Evolutionary conservation across 1,140 invertebrate species (phyloP), one percentile per base, ranked within the genome.

Genomic region (Calephelis nemesis): DNA sequence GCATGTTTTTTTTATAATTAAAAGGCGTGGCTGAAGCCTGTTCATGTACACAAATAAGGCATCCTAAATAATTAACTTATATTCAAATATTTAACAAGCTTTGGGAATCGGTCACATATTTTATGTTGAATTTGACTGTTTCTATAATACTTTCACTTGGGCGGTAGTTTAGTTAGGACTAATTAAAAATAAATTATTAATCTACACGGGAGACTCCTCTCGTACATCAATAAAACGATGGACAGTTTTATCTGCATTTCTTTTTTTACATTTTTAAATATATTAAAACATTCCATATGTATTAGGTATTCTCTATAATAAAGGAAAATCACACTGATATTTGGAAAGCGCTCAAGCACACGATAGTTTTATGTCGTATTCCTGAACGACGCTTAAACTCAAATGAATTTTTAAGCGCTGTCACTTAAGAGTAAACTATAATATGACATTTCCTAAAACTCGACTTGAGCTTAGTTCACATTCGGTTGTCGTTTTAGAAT

Each of bases 291-390:
- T 88, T 88, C 84, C 85, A 86, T 86, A 83, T 77, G 77, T 90
- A 83, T 82, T 78, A 78, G 69, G 74, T 78, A 80, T 76, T 80
- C 73, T 82, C 80, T 87, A 85, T 75, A 72, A 82, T 79, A 86
- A 88, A 60, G 82, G 76, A 76, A 87, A 90, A 86, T 84, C 86
- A 88, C 85, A 88, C 86, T 81, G 85, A 90, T 87, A 88, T 85
- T 88, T 88, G 66, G 82, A 87, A 90, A 90, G 87, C 84, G 58
- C 58, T 60, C 58, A 42, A 60, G 58, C 39, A 60, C 58, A 60
- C 58, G 58, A 60, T 60, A 60, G 39, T 40, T 60, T 60, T 40
- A 60, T 9, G 58, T 60, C 12, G 12, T 45, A 45, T 45, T 45
- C 8, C 42, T 7, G 6, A 45, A 45, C 42, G 42, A 45, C 42